Base-by-base conservation (phyloP, 2,888 invertebrate genomes). In the Matsumyia berberina region DNA sequence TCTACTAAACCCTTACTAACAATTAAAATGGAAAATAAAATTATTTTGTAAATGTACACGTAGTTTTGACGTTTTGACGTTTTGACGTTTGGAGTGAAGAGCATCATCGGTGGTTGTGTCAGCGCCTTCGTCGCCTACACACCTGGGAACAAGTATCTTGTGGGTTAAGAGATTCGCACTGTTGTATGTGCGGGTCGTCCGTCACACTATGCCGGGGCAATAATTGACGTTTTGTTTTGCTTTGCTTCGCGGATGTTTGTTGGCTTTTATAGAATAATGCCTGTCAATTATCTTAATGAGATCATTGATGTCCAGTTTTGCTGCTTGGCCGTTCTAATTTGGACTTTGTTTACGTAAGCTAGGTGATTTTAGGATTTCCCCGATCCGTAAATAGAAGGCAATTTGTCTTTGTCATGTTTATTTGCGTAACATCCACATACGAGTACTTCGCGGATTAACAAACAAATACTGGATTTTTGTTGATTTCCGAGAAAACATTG, bases 261-360 rank as follows among this genome's bases (percentile, higher is more conserved):
- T 60, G 35, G 15, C 11, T 44, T 55, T 37, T 24, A 35, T 57
- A 39, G 31, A 69, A 55, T 55, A 53, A 39, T 55, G 53, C n/a
- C 46, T 73, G 51, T n/a, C 57, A 60, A 67, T 82, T 72, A 78
- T 62, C 35, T 53, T 67, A 83, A 83, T 83, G 83, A 83, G 79
- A 73, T 83, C 73, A 79, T 58, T 42, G 57, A 33, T 57, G 57
- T 73, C 58, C 62, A 64, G 24, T 60, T 69, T 66, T 72, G 57
- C 5, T 19, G 35, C 12, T 24, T 12, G 33, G 29, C 11, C 46
- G 17, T 49, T 64, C 12, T 64, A 11, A 17, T 29, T 55, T 44
- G n/a, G 42, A 66, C 11, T 39, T 57, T 46, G 57, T 35, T 62
- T 31, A 37, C 37, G 64, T 72, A 49, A 57, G 46, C 11, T 53